Base-by-base conservation (phyloP, 2,113 vertebrate genomes). In the Cynoglossus semilaevis region DNA sequence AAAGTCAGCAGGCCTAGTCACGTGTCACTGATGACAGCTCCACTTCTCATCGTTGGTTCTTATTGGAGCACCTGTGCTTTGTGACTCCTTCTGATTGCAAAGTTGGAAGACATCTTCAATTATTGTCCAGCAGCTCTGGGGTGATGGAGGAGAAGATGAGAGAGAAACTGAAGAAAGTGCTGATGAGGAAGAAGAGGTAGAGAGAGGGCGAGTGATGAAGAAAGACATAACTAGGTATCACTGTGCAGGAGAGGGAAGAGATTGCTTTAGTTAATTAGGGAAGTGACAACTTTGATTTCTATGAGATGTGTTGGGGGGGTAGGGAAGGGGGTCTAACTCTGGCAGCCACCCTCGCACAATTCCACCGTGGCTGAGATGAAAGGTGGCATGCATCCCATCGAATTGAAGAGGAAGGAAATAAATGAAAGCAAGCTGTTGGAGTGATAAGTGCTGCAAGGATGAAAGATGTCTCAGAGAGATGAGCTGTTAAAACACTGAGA, bases 241-340 rank as follows among this genome's bases (percentile, higher is more conserved):
- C 62, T 50, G 70, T 63, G 71, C 49, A 41, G 63, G 51, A 76
- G 63, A 73, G 64, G 77, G 65, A 81, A 84, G 79, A 87, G 70
- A 85, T 82, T 85, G 82, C 79, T 81, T 72, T 68, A 62, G 77
- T 71, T 89, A 87, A 87, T 90, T 89, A 85, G 81, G 74, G 79
- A 80, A 77, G 79, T 83, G 86, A 83, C 85, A 84, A 74, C 74
- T 80, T 77, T 86, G 81, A 88, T 81, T 84, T 87, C 22, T 29
- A 4, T 60, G 70, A 70, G 54, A 63, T 10, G 69, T 72, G 70
- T 60, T 36, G 18, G 12, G 51, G 57, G 11, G 29, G 22, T 42
- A 19, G 18, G 9, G 40, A 59, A 61, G 44, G 22, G 47, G 35
- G 58, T 48, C 64, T 70, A 58, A 38, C 58, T 76, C 38, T 37